phyloP scores from a whole-genome alignment of 2,888 invertebrate species.

The Lasioglossum zephyrum region DNA sequence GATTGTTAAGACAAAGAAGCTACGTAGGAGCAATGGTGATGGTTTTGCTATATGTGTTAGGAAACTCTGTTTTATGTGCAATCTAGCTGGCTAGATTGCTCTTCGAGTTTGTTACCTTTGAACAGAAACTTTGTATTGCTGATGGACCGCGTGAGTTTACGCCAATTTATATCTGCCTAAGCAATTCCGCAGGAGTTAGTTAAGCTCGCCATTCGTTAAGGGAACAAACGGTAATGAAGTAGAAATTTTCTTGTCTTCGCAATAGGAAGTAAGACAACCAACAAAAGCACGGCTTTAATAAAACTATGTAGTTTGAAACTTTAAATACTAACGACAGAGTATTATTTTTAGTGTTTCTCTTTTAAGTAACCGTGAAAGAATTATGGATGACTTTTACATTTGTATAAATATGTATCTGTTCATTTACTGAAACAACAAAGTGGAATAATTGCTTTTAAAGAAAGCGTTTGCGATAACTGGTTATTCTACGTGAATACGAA shows the following conservation, averaged over 20 bases:
- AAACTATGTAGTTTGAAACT: neutral
- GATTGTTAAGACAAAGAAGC: too few species aligned
- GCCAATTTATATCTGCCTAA: neutral
- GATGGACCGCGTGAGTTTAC: neutral
- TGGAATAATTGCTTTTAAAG: neutral
- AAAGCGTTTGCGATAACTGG: neutral
- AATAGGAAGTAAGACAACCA: neutral
- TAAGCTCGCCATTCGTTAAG: neutral
- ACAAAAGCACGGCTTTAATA: neutral
- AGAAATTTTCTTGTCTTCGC: neutral
- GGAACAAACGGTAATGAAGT: neutral
- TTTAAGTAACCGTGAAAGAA: too few species aligned
- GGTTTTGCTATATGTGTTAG: too few species aligned
- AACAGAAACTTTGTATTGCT: neutral
- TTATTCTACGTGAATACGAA: neutral
- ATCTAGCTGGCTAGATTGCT: neutral
- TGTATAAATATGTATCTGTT: too few species aligned
- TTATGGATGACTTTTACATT: too few species aligned
- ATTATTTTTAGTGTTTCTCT: too few species aligned
- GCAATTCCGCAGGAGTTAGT: neutral
- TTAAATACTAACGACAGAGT: too few species aligned
- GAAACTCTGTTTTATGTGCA: too few species aligned
- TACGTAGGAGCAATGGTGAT: too few species aligned
- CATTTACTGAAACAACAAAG: neutral
- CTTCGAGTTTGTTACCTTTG: neutral